Base-by-base conservation (phyloP, 2,797 vertebrate genomes). In the Etheostoma perlongum region DNA sequence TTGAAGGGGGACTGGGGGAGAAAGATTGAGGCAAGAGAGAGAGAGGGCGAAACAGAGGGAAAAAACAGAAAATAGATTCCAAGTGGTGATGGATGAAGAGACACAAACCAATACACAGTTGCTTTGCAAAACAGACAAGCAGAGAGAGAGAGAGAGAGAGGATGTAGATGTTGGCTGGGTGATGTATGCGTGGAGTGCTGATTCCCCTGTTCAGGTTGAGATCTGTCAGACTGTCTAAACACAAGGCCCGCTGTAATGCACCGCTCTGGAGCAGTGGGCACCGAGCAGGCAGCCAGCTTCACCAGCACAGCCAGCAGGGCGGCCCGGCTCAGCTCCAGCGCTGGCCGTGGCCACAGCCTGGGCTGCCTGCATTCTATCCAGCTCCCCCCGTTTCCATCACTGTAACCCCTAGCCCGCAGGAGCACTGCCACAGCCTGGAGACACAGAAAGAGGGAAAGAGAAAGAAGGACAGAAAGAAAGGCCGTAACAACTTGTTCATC, bases 181-280 rank as follows among this genome's bases (percentile, higher is more conserved):
- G 85, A 85, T 90, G 81, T 90, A 87, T 86, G 90, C 69, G 67
- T 78, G 67, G 69, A 82, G 84, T 47, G 84, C 83, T 71, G 89
- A 87, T 77, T 91, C 90, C 86, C 82, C 7, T 89, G 87, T 91
- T 85, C 88, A 88, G 91, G 88, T 91, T 87, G 89, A 93, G 92
- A 93, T 93, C 91, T 92, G 91, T 93, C 91, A 91, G 92, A 92
- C 91, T 93, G 82, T 88, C 86, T 91, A 70, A 93, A 91, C 92
- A 92, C 90, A 89, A 84, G 85, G 67, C 72, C 69, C 63, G 66
- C 80, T 86, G 83, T 89, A 87, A 78, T 63, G 75, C 84, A 49
- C 80, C 18, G 81, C 81, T 85, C 70, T 65, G 85, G 76, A 84
- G 86, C 83, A 65, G 73, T 49, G 86, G 81, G 78, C 78, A 64